Percentiles rank a stretch among this genome's conserved stretches.
Evolutionary conservation across 2,797 vertebrate genomes (phyloP).

Genomic region (Astyanax mexicanus): DNA sequence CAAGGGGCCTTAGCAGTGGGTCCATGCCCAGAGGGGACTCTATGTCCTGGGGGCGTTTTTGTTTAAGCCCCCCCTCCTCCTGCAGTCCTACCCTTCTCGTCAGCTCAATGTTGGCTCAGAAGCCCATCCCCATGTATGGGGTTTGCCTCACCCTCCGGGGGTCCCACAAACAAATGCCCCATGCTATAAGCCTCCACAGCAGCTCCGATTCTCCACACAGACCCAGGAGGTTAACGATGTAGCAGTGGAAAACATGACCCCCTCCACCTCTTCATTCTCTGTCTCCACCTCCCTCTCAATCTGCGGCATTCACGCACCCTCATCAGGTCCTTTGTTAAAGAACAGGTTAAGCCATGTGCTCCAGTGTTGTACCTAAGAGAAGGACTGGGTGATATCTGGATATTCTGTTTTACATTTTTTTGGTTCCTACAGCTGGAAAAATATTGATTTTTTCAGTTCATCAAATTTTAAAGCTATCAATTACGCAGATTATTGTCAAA

Average conservation of each 20-base stretch:
- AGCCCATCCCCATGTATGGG: constrained; percentile 75
- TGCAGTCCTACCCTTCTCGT: constrained; percentile 59
- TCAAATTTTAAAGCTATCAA: no score
- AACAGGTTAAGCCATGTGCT: constrained; percentile 22
- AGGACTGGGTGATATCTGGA: no score
- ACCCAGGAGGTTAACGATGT: constrained; percentile 83
- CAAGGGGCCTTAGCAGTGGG: constrained; percentile 28
- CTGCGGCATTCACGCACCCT: constrained; percentile 46
- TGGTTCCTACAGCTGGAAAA: no score
- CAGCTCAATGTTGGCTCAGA: constrained; percentile 76
- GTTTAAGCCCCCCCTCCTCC: constrained; percentile 68
- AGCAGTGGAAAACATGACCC: constrained; percentile 74
- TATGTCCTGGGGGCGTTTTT: constrained; percentile 67
- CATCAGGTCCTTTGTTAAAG: constrained; percentile 25
- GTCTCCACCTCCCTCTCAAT: constrained; percentile 44
- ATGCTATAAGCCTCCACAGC: constrained; percentile 74
- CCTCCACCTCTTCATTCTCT: constrained; percentile 50
- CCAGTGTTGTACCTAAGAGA: background rate
- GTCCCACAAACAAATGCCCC: constrained; percentile 75
- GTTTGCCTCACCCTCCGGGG: constrained; percentile 71
- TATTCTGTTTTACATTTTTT: no score
- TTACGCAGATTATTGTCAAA: no score
- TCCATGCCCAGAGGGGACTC: constrained; percentile 48
- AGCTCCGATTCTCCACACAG: constrained; percentile 64
- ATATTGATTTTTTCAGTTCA: no score